Conservation (phyloP, 1,140 invertebrate genomes). For the Pemphigus obesinymphae region DNA sequence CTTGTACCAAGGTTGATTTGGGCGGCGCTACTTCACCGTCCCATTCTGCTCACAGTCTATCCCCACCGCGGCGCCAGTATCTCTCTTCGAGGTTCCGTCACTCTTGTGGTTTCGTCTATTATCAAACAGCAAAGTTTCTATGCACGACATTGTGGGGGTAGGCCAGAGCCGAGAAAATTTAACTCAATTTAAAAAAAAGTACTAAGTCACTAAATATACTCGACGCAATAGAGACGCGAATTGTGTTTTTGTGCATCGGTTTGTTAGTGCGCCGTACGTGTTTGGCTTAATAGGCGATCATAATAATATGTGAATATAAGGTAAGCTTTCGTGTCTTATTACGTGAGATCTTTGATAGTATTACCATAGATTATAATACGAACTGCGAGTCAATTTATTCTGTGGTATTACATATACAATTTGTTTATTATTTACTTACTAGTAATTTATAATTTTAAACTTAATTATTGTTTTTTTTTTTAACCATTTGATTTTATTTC, state of each 20-base stretch:
- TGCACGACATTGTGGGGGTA: constrained; percentile 31
- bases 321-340: not conserved
- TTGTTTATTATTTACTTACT: not conserved
- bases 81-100: not conserved
- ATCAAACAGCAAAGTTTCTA: constrained; percentile 8
- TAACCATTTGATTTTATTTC: not conserved
- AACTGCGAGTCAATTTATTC: no score
- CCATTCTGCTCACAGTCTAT: not conserved
- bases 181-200: constrained; percentile 34
- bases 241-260: constrained; percentile 9
- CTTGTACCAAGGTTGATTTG: constrained; percentile 35
- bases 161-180: constrained; percentile 31
- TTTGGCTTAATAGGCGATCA: constrained; percentile 3
- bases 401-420: no score
- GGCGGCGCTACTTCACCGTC: not conserved
- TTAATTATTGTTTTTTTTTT: not conserved
- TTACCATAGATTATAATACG: no score
- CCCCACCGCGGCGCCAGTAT: not conserved
- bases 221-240: constrained; percentile 34
- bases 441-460: not conserved
- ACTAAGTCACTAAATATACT: constrained; percentile 34
- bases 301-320: constrained; percentile 33
- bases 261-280: constrained; percentile 19
- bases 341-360: no score
- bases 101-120: not conserved